Evolutionary conservation across 2,888 invertebrate genomes (phyloP), one percentile per base, ranked within the genome.

Genomic region (Lordiphosa fenestrarum): DNA sequence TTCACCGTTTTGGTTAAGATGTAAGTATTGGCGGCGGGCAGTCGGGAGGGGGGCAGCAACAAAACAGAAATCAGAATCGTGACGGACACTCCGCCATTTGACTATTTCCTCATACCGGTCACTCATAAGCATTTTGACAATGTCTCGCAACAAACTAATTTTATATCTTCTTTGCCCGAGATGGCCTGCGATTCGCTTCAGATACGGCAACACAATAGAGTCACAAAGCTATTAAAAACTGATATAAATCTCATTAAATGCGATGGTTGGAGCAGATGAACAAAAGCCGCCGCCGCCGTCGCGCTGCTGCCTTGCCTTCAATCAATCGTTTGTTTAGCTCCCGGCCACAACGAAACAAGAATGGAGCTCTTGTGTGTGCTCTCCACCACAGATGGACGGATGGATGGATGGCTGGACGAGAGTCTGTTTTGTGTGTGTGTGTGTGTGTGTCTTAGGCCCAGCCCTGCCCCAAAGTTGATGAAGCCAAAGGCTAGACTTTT

Each of bases 211-310:
- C 69, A 80, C 84, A 81, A 84, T 69, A 84, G 77, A 77, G 69
- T 74, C 71, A 85, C 72, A 84, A 83, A 76, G 84, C 84, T 83
- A 77, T 77, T 78, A 84, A 82, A 84, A 84, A 82, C 82, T 82
- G 82, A 84, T 78, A 78, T 82, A 78, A 78, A 78, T 84, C 78
- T 81, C 78, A 84, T 84, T 78, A 82, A 78, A 84, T 71, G 78
- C 75, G 84, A 82, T 82, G 84, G 77, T 71, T 78, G 69, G 67
- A 74, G 72, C 82, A 84, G 77, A 78, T 78, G 53, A 82, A 78
- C 84, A 78, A 78, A 30, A 81, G 83, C 72, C 60, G 51, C 53
- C 54, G 59, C 46, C 48, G 46, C 53, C 15, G 36, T 33, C 19
- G 23, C 39, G 13, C 41, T 2, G 21, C 13, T 25, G 35, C 62